Base-by-base conservation (phyloP, 2,113 vertebrate species). In the Felis catus region DNA sequence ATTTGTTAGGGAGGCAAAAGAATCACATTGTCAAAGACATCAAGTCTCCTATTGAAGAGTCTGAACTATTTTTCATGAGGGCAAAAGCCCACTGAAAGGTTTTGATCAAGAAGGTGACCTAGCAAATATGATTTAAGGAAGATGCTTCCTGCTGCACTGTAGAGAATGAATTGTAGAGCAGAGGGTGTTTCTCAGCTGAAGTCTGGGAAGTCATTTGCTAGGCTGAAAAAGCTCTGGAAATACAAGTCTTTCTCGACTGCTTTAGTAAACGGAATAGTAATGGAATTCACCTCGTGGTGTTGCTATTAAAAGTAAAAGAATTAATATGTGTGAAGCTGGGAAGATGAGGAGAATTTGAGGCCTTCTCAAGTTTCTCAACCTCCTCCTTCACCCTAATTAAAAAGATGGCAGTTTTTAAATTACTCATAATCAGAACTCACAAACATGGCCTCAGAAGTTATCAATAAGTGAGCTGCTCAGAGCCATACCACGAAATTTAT, bases 351-450 rank as follows among this genome's bases (percentile, higher is more conserved):
- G 76, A 93, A 66, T 39, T 48, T 63, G 19, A 5, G 6, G 23
- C 14, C n/a, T 89, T 96, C 39, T 93, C 61, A 78, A 79, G 45
- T 51, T 63, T 66, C 51, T 71, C 23, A 66, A 48, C 1, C 13
- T 51, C 29, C 19, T 41, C 2, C 51, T 91, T 83, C 19, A 83
- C 9, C n/a, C 19, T 70, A 73, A 82, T 41, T 93, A 66, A 82
- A 78, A 91, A 71, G 45, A 71, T 7, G 29, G 5, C 41, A 61
- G 61, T 33, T 89, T 80, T 84, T 36, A 68, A 84, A 89, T 89
- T 95, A 63, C 4, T 66, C 27, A 86, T 39, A 95, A 93, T 91
- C 88, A 92, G 89, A 92, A 93, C 41, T 89, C 76, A 76, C 11
- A 90, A 82, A 82, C 45, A 92, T 21, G 36, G 11, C 58, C 66